phyloP scores from a whole-genome alignment of 2,888 invertebrate genomes.

The Agriopis leucophaearia region DNA sequence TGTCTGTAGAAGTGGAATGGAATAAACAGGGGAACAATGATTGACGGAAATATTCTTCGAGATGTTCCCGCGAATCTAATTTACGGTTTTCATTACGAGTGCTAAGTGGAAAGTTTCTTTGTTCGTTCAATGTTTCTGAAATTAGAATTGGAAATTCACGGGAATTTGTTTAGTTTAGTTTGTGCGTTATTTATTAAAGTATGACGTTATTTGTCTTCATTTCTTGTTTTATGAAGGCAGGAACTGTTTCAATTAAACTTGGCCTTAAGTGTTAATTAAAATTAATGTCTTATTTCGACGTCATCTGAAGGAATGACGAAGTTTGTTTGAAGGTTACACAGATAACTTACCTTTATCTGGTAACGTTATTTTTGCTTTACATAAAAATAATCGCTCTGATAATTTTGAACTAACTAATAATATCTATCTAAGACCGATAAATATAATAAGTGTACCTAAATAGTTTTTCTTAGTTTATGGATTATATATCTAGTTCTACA shows the following conservation, averaged over 20 bases:
- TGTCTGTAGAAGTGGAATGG: too few species aligned
- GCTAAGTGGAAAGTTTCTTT: conserved; percentile 68
- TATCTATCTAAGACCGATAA: too few species aligned
- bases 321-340: background rate
- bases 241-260: conserved; percentile 35
- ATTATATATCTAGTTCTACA: too few species aligned
- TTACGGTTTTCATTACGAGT: conserved; percentile 56
- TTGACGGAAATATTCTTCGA: conserved; percentile 48
- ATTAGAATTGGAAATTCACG: conserved; percentile 64
- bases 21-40: conserved; percentile 44
- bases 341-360: too few species aligned
- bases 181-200: conserved; percentile 36
- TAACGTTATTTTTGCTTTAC: too few species aligned
- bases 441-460: too few species aligned
- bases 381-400: too few species aligned
- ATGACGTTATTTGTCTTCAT: conserved; percentile 39
- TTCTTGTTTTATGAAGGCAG: conserved; percentile 34
- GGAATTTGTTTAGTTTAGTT: conserved; percentile 58
- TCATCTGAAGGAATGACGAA: background rate
- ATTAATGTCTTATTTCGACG: conserved; percentile 24
- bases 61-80: conserved; percentile 51
- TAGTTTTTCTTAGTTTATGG: too few species aligned
- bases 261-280: conserved; percentile 32
- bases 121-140: conserved; percentile 55
- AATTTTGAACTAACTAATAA: too few species aligned